These are phyloP conservation scores for Nycticebus coucang DNA, from an alignment of 2,113 vertebrate species.

Conservation along the genomic window DNA sequence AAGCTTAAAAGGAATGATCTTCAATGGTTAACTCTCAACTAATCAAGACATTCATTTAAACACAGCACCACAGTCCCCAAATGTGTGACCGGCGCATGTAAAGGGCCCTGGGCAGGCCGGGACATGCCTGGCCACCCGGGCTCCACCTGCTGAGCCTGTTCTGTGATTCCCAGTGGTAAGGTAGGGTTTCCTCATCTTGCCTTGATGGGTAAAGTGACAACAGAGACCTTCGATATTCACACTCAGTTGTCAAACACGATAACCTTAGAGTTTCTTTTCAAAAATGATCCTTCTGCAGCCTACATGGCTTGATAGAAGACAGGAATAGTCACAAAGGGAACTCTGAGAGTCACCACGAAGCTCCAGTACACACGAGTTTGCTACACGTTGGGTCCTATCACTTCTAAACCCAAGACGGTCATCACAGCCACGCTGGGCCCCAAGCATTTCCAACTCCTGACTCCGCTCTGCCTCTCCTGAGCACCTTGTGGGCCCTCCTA, in stretches of 20 bases:
- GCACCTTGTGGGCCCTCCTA: not conserved
- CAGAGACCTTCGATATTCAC: not conserved
- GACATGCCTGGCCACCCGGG: too few relatives aligned
- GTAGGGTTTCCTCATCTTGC: fast-evolving
- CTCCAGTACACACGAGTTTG: not conserved
- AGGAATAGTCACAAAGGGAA: not conserved
- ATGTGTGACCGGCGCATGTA: not conserved
- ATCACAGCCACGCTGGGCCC: not conserved
- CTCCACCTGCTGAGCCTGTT: too few relatives aligned
- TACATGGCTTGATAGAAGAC: not conserved
- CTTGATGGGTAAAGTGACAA: not conserved
- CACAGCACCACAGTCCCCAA: not conserved
- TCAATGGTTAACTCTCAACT: not conserved
- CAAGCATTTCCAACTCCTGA: fast-evolving
- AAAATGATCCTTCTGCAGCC: not conserved
- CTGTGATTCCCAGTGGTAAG: not conserved
- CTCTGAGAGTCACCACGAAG: not conserved
- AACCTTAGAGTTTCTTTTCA: not conserved
- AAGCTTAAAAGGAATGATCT: not conserved
- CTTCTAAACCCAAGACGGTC: not conserved
- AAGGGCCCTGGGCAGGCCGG: too few relatives aligned
- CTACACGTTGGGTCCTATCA: not conserved
- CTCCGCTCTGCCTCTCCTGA: not conserved
- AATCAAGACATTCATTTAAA: not conserved
- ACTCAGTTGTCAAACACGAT: not conserved